Base-by-base conservation (phyloP, 2,797 vertebrate genomes). In the Babyrousa celebensis region DNA sequence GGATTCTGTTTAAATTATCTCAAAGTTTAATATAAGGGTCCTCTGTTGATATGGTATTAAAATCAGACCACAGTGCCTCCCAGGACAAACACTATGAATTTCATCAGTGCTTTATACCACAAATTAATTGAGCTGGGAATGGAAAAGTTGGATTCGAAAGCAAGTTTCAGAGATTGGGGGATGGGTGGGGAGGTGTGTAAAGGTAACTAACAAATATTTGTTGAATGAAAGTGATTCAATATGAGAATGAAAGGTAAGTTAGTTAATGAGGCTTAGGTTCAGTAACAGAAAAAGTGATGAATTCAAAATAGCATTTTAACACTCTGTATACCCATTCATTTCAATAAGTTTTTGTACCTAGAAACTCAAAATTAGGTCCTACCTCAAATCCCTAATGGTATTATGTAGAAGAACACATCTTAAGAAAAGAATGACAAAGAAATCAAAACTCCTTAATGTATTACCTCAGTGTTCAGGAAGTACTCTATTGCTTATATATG, bases 251-350 rank as follows among this genome's bases (percentile, higher is more conserved):
- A 48, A 94, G 58, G 85, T 68, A 63, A 71, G 65, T 79, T 56
- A 71, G 25, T 71, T 90, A 90, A 9, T 43, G 21, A 90, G 8
- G 20, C 54, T 71, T 78, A 79, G 32, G 23, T 78, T 78, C n/a
- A 78, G 8, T 70, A 90, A 71, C 25, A 90, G 54, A 90, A 40
- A 68, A 75, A 68, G 23, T n/a, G 48, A 71, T 60, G n/a, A 58
- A 84, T 71, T 78, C 29, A 52, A 78, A 62, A 78, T 32, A 63
- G 5, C 25, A 78, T 78, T 94, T 94, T 79, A 90, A 72, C 32
- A 71, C 79, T 78, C 25, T 70, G 12, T 21, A 25, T 85, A 32
- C 20, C 20, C n/a, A 3, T 56, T 71, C 32, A 54, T 90, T 89
- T 77, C 29, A 60, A 71, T 6, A 78, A 63, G 27, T 32, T 78